These are phyloP conservation scores for Drosophila micromelanica DNA, from an alignment of 1,140 invertebrate species.

Conservation along the genomic window DNA sequence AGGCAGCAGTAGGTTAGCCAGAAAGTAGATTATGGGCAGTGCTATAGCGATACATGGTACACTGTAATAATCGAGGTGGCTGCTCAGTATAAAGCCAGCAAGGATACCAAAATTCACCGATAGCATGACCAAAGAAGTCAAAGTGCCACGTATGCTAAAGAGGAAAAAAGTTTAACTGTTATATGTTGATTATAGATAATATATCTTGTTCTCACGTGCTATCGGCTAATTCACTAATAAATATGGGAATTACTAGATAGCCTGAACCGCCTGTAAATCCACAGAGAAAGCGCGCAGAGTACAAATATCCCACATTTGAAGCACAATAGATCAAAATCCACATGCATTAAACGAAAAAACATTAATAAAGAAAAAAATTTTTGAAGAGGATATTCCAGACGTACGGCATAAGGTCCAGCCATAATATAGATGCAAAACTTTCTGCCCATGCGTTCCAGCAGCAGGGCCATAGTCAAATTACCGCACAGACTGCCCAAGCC, in stretches of 20 bases:
- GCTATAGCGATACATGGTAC: conserved; percentile 89
- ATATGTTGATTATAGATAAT: background rate
- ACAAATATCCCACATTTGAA: conserved; percentile 69
- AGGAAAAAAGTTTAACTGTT: background rate
- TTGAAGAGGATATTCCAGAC: background rate
- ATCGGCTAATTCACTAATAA: conserved; percentile 84
- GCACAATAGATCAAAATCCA: conserved; percentile 84
- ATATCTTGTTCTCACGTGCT: conserved; percentile 42
- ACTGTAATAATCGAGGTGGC: conserved; percentile 87
- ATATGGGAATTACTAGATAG: conserved; percentile 84
- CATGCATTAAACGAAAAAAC: conserved; percentile 42
- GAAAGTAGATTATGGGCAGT: conserved; percentile 88
- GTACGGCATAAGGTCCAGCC: conserved; percentile 79
- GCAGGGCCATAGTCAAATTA: conserved; percentile 74
- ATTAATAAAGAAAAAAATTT: background rate
- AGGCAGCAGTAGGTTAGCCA: conserved; percentile 89
- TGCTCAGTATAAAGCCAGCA: conserved; percentile 90
- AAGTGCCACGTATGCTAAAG: conserved; percentile 88
- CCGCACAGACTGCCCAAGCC: conserved; percentile 74
- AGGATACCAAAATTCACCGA: conserved; percentile 93
- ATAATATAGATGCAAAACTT: conserved; percentile 84
- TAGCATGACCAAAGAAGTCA: conserved; percentile 93
- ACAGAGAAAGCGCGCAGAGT: conserved; percentile 82
- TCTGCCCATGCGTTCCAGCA: conserved; percentile 84
- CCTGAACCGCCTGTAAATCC: conserved; percentile 84